Evolutionary conservation across 2,888 invertebrate species (phyloP).

Genomic region (Achlya flavicornis): DNA sequence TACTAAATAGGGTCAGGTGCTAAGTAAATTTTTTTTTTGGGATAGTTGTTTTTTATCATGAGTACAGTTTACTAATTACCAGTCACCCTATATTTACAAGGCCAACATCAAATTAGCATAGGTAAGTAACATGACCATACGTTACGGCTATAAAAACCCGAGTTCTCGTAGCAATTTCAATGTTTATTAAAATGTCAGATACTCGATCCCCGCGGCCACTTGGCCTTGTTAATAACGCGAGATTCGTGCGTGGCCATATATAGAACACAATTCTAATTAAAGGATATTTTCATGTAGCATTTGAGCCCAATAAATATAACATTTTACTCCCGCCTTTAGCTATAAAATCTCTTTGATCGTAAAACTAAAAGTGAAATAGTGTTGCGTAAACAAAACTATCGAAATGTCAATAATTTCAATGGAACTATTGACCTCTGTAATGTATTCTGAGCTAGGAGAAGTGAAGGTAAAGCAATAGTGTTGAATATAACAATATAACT

Average conservation of each 20-base stretch:
- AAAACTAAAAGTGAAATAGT: slow-evolving; percentile 8
- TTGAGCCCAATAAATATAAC: slow-evolving; percentile 8
- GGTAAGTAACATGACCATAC: background rate
- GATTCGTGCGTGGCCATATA: background rate
- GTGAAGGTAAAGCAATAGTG: background rate
- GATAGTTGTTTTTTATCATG: no score
- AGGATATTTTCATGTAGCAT: slow-evolving; percentile 6
- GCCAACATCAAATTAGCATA: background rate
- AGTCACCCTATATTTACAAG: no score
- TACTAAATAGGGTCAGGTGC: no score
- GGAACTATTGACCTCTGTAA: background rate
- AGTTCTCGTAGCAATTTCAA: background rate
- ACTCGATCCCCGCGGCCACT: background rate
- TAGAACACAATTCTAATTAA: slow-evolving; percentile 11
- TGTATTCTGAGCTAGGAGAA: background rate
- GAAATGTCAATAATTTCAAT: background rate
- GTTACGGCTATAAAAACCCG: background rate
- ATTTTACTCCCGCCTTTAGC: slow-evolving; percentile 9
- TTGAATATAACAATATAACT: background rate
- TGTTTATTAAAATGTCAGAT: background rate
- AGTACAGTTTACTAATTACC: no score
- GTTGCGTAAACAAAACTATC: background rate
- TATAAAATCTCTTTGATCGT: slow-evolving; percentile 9
- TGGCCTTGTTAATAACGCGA: background rate
- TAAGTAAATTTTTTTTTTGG: no score